Evolutionary conservation across 2,797 vertebrate genomes (phyloP), one percentile per base, ranked within the genome.

Genomic region (Parotocinclus haroldoi): DNA sequence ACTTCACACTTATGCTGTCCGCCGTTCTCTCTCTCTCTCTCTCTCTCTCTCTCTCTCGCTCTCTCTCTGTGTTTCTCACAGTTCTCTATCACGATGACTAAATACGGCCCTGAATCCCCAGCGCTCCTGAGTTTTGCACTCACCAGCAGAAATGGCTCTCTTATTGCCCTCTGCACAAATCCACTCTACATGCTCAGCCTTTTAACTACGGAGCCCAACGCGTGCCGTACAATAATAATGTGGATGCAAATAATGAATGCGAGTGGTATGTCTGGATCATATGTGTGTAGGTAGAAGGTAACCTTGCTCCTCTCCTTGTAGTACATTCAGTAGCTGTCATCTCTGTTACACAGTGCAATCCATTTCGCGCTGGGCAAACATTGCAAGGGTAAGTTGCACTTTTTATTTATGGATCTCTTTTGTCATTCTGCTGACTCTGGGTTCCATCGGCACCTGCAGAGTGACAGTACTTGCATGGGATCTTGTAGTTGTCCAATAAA

Each of bases 131-230:
- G 40, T n/a, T 71, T 68, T 71, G 67, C 64, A 18, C 54, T 75
- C 50, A 68, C 77, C 78, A 79, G 75, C 78, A 79, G 64, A 77
- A 79, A 71, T 13, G 40, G 42, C 61, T 65, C 71, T 52, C 58
- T 58, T 39, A 57, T 55, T 45, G 55, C 58, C 73, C 68, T 66
- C 69, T 63, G 67, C 49, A 40, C 61, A 73, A 62, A 66, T 63
- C 50, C 60, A 60, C 27, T 27, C 40, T 51, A 69, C 75, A 75
- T 71, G 64, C 65, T 71, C 65, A 51, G 73, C 78, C 72, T 73
- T 75, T 54, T 73, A 74, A 80, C 65, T 66, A 73, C 62, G 63
- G 39, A 36, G 49, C 7, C 53, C 49, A 76, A 70, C 60, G 39
- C 61, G 55, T 54, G 58, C 48, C 57, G 60, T 64, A 55, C 65